Conservation (phyloP, 2,888 invertebrate species). For the Apodemia zela region DNA sequence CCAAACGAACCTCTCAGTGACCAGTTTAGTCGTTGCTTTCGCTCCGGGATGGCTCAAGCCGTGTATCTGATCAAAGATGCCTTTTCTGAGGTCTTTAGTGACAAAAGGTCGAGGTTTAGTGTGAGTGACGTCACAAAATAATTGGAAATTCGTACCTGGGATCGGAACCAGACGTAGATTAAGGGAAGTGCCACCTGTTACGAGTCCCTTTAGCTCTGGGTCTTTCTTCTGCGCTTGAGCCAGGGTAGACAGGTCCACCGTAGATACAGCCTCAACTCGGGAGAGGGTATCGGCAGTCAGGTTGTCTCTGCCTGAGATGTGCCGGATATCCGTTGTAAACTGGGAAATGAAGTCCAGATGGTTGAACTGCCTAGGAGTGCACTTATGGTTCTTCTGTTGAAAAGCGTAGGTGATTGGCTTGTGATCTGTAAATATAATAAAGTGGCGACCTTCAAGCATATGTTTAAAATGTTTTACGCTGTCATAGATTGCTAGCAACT, state of each 20-base stretch:
- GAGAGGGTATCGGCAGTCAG: constrained; percentile 16
- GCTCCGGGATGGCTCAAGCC: constrained; percentile 26
- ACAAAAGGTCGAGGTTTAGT: constrained; percentile 21
- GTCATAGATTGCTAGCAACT: constrained; percentile 22
- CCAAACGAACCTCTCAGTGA: constrained; percentile 19
- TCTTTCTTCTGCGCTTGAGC: too few species aligned
- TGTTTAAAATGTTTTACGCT: constrained; percentile 20
- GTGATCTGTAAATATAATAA: constrained; percentile 28
- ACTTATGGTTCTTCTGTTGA: constrained; percentile 17
- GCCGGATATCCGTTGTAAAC: constrained; percentile 18
- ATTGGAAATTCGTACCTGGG: too few species aligned
- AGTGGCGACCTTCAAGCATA: constrained; percentile 14
- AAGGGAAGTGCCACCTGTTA: too few species aligned
- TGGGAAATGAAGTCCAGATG: constrained; percentile 19
- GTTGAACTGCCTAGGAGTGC: constrained; percentile 23
- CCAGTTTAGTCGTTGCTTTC: constrained; percentile 21
- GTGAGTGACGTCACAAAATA: too few species aligned
- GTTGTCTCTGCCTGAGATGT: constrained; percentile 14
- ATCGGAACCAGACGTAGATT: too few species aligned
- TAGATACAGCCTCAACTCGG: neutral
- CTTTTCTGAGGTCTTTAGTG: constrained; percentile 21
- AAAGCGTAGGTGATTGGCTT: constrained; percentile 28
- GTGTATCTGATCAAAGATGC: constrained; percentile 22
- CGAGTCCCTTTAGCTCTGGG: too few species aligned
- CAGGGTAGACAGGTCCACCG: too few species aligned